Conservation (phyloP, 2,797 vertebrate genomes). For the Siniperca undulata region DNA sequence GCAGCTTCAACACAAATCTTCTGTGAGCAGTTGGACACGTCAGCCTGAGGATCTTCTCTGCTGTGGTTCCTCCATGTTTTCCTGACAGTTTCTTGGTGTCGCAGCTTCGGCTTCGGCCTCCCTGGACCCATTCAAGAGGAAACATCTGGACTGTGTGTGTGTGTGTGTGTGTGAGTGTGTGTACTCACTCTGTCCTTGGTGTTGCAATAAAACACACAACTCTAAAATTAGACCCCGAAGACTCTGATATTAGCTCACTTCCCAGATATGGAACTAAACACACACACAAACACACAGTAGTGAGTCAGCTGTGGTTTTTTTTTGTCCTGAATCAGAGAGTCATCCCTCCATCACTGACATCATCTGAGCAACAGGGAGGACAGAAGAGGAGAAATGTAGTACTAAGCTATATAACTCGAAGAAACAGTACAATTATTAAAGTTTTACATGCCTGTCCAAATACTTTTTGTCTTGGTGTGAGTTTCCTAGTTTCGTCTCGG, state of each 20-base stretch:
- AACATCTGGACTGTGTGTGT: constrained; percentile 64
- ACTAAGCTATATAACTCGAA: neutral
- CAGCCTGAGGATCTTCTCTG: neutral
- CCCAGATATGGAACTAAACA: constrained; percentile 50
- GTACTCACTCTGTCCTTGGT: constrained; percentile 29
- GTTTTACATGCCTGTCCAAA: too few species aligned
- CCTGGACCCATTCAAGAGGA: constrained; percentile 39
- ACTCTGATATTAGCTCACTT: constrained; percentile 66
- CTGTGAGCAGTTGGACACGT: neutral
- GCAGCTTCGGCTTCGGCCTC: constrained; percentile 9
- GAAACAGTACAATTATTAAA: neutral
- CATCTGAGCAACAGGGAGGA: constrained; percentile 5
- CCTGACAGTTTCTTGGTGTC: neutral
- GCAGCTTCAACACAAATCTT: neutral
- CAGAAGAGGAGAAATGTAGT: neutral
- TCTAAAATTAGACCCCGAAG: constrained; percentile 74
- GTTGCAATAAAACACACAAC: constrained; percentile 76
- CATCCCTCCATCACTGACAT: constrained; percentile 22
- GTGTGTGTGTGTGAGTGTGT: neutral
- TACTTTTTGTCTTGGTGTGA: neutral
- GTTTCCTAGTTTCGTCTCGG: neutral
- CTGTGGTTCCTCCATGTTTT: neutral
- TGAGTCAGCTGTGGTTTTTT: constrained; percentile 34
- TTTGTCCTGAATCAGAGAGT: constrained; percentile 4
- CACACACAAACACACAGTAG: constrained; percentile 15